Evolutionary conservation across 2,888 invertebrate genomes (phyloP).

Genomic region (Ochlodes sylvanus): DNA sequence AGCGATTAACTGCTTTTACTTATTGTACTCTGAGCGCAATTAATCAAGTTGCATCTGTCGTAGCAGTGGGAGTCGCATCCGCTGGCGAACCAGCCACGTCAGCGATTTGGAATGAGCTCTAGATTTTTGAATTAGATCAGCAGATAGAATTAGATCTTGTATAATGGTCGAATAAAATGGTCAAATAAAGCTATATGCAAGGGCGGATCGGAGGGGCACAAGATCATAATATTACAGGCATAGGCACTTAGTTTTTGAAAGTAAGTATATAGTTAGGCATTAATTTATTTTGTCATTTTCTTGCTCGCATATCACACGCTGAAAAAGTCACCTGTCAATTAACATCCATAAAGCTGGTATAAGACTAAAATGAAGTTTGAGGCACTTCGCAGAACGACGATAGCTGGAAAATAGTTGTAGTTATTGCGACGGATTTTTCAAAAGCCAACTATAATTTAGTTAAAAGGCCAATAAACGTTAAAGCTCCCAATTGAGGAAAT

Average conservation of each 20-base stretch:
- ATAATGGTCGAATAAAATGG: neutral
- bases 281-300: too few species aligned
- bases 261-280: too few species aligned
- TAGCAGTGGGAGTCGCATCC: conserved; percentile 57
- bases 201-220: too few species aligned
- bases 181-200: too few species aligned
- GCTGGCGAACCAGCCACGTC: conserved; percentile 52
- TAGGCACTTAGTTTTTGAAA: too few species aligned
- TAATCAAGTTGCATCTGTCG: conserved; percentile 63
- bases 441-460: conserved; percentile 38
- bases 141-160: conserved; percentile 3
- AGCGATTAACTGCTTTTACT: conserved; percentile 42
- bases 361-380: neutral
- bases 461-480: conserved; percentile 39
- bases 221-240: too few species aligned
- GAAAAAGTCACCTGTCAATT: neutral
- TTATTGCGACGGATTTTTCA: conserved; percentile 37
- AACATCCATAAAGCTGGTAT: neutral
- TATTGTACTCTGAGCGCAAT: conserved; percentile 54
- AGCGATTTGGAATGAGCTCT: conserved; percentile 60
- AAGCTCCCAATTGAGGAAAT: conserved; percentile 38
- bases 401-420: conserved; percentile 26
- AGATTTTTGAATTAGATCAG: conserved; percentile 17
- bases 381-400: conserved; percentile 9
- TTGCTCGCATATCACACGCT: too few species aligned